Base-by-base conservation (phyloP, 2,113 vertebrate genomes). In the Numenius arquata region DNA sequence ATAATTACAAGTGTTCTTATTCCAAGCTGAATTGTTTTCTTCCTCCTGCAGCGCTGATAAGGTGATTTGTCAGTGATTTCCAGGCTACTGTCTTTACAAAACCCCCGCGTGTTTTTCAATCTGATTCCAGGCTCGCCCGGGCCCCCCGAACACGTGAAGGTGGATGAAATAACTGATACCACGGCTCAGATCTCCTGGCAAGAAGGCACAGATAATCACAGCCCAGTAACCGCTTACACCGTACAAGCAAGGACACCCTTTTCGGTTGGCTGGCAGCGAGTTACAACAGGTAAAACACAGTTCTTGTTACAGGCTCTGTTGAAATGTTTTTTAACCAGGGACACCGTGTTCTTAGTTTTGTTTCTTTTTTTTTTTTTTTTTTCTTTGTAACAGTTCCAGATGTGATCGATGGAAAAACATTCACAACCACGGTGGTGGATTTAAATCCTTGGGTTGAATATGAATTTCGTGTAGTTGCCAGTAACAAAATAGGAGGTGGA, bases 391-490 rank as follows among this genome's bases (percentile, higher is more conserved):
- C 67, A 99, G 99, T 99, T 96, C 99, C 99, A 0, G 98, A 99
- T 38, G 92, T 98, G 93, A 98, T 99, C 12, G 98, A 98, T 45
- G 99, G 99, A 15, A 99, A 98, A 94, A 98, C 98, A n/a, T 97
- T 98, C 96, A 99, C 99, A 6, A 98, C 99, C 48, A 99, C 99
- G 1, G 99, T 99, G n/a, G 98, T 99, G 66, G 99, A 99, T 88
- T 97, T 99, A 96, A 99, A 99, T 45, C 99, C 99, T 43, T 99
- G 99, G 99, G 99, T 99, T 96, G 99, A 99, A 97, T 99, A 99
- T n/a, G 99, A 99, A 97, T 99, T 99, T 88, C 98, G 99, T 85
- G 98, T 99, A 76, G 98, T 99, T 80, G 99, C 99, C 95, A 99
- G 97, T 96, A 99, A 99, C 94, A 97, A 95, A 73, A 98, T 99